Percentiles rank a stretch among this genome's conserved stretches.
Evolutionary conservation across 37 sponge, comb jelly and placozoan genomes (phyloP).

Genomic region (Cladorhizidae sp.): DNA sequence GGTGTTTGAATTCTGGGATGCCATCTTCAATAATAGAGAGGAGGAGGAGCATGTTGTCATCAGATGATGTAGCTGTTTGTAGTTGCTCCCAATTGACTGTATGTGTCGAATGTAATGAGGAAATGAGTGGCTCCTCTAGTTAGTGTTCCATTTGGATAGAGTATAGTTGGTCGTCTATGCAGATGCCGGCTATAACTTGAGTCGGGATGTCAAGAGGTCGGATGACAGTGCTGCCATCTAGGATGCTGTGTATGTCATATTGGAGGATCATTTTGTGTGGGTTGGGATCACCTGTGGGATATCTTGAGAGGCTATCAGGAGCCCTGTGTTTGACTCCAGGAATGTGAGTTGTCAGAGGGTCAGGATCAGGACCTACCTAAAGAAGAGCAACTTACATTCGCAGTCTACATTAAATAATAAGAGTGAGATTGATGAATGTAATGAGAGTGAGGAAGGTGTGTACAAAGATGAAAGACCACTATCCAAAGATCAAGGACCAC

Average conservation of each 20-base stretch:
- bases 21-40: constrained; percentile 45
- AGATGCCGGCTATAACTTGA: constrained; percentile 31
- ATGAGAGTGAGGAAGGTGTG: no score
- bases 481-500: no score
- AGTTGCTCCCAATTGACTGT: constrained; percentile 33
- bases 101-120: constrained; percentile 28
- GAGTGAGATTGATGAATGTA: no score
- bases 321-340: constrained; percentile 44
- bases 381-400: no score
- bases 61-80: constrained; percentile 13
- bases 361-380: no score
- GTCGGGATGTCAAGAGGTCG: constrained; percentile 26
- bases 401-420: no score
- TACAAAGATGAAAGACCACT: no score
- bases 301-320: constrained; percentile 33
- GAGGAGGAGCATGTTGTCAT: constrained; percentile 22
- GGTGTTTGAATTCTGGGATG: constrained; percentile 20
- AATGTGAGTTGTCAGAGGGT: no score
- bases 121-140: constrained; percentile 22
- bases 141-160: constrained; percentile 8
- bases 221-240: neutral
- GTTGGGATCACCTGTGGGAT: constrained; percentile 38
- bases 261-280: constrained; percentile 39
- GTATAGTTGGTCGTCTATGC: constrained; percentile 20
- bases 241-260: constrained; percentile 34